These are phyloP conservation scores for Acrocephalus kingi DNA, from an alignment of 2,113 vertebrate genomes.

Conservation along the genomic window DNA sequence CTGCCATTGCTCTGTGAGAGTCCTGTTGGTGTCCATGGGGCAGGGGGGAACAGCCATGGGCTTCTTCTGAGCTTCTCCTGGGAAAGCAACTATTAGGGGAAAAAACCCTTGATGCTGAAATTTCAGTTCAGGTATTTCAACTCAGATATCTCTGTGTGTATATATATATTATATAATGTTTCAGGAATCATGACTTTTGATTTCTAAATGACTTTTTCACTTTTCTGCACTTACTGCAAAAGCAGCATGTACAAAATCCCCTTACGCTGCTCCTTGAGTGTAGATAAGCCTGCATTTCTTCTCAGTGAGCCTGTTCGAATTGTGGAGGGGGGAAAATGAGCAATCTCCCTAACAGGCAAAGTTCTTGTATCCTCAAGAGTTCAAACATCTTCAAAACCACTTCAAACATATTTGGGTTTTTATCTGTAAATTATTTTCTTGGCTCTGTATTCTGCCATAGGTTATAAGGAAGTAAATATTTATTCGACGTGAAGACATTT, in stretches of 20 bases:
- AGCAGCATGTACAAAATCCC: background rate
- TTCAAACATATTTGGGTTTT: background rate
- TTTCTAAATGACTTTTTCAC: accelerated
- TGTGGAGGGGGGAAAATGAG: background rate
- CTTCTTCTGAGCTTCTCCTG: background rate
- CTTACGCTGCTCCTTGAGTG: background rate
- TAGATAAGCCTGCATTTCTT: background rate
- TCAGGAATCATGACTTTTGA: background rate
- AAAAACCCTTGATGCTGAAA: background rate
- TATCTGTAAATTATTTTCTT: background rate
- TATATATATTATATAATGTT: background rate
- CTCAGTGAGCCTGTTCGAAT: background rate
- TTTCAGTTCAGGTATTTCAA: background rate
- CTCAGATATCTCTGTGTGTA: accelerated
- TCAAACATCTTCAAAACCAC: background rate
- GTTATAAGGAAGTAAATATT: background rate
- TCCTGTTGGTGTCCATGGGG: background rate
- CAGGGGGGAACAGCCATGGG: accelerated
- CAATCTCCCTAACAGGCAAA: background rate
- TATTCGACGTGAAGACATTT: background rate
- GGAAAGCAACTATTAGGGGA: background rate
- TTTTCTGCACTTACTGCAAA: background rate
- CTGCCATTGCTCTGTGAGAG: background rate
- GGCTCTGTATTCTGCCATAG: background rate
- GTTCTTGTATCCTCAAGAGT: background rate